Evolutionary conservation across 2,113 vertebrate species (phyloP).

Genomic region (Tenrec ecaudatus): DNA sequence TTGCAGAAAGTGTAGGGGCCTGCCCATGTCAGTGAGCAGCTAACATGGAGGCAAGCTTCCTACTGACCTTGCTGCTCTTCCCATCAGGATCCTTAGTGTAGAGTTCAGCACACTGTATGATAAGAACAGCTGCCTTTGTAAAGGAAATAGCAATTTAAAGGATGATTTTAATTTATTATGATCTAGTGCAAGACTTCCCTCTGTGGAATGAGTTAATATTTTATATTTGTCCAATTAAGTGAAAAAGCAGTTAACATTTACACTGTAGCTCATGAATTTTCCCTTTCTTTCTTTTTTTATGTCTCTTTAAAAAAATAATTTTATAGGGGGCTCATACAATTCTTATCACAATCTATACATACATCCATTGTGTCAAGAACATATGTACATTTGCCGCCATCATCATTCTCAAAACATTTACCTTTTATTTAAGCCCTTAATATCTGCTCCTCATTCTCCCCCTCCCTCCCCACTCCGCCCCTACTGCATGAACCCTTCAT

Average conservation of each 20-base stretch:
- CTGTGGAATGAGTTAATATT: background rate
- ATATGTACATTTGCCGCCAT: too few species aligned
- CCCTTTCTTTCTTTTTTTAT: too few species aligned
- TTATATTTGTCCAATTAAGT: constrained; percentile 34
- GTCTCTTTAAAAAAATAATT: too few species aligned
- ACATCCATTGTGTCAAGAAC: too few species aligned
- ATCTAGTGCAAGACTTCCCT: background rate
- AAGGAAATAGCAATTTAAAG: background rate
- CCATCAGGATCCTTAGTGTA: background rate
- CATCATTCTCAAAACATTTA: too few species aligned
- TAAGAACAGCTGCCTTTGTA: background rate
- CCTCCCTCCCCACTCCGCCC: too few species aligned
- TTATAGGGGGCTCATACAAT: too few species aligned
- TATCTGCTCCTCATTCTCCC: too few species aligned
- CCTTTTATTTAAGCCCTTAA: too few species aligned
- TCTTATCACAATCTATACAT: too few species aligned
- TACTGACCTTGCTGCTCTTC: background rate
- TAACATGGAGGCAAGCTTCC: background rate
- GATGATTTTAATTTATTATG: background rate
- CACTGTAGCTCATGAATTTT: constrained; percentile 4
- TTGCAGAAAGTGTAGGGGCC: background rate
- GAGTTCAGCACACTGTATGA: background rate
- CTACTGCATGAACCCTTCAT: too few species aligned
- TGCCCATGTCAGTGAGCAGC: background rate
- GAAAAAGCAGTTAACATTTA: constrained; percentile 5